These are phyloP conservation scores for Phrynosoma blainvillii DNA, from an alignment of 2,113 vertebrate species.

Conservation along the genomic window DNA sequence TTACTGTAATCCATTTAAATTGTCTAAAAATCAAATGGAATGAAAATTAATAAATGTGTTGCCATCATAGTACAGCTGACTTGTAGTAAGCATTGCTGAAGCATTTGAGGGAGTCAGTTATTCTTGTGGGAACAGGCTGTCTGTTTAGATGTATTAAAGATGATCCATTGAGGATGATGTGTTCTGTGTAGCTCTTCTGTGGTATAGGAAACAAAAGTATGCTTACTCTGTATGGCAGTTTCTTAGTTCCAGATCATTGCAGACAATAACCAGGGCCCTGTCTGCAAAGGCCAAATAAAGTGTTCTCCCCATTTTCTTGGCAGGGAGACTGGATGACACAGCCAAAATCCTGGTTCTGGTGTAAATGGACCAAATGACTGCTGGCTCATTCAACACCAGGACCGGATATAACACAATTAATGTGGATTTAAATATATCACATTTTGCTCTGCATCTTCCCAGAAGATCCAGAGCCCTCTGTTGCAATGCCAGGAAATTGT, in stretches of 20 bases:
- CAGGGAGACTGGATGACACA: too few relatives aligned
- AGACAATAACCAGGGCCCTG: not conserved
- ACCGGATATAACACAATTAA: too few relatives aligned
- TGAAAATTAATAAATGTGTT: not conserved
- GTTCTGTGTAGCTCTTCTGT: not conserved
- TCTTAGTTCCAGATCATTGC: not conserved
- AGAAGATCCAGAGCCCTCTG: too few relatives aligned
- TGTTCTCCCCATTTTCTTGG: too few relatives aligned
- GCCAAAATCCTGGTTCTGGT: too few relatives aligned
- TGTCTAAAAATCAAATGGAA: not conserved
- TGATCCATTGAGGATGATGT: not conserved
- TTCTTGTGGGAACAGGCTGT: not conserved
- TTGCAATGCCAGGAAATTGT: too few relatives aligned
- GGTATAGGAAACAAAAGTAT: not conserved
- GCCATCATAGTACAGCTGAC: not conserved
- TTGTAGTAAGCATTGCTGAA: not conserved
- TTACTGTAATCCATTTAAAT: not conserved
- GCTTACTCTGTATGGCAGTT: not conserved
- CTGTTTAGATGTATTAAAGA: not conserved
- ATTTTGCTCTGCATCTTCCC: too few relatives aligned
- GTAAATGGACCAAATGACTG: too few relatives aligned
- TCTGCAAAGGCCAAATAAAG: too few relatives aligned
- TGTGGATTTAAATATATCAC: too few relatives aligned
- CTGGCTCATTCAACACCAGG: too few relatives aligned
- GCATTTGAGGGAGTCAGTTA: not conserved